Evolutionary conservation across 2,888 invertebrate species (phyloP).

Genomic region (Stenotaenia linearis): DNA sequence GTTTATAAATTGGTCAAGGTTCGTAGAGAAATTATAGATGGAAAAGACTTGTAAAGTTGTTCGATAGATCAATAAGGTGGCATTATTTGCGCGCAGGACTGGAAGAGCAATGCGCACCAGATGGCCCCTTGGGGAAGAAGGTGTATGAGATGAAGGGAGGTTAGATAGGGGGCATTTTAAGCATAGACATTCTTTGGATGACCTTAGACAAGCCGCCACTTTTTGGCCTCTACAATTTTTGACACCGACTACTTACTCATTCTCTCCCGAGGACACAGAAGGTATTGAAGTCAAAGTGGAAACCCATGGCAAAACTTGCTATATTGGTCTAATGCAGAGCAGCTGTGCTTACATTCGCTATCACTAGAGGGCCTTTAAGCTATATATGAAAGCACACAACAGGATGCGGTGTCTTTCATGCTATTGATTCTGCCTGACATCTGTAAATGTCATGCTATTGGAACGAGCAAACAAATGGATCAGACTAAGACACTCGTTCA

Average conservation of each 20-base stretch:
- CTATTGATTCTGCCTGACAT: slow-evolving; percentile 35
- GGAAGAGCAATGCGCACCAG: slow-evolving; percentile 33
- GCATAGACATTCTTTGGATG: slow-evolving; percentile 5
- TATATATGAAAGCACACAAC: slow-evolving; percentile 26
- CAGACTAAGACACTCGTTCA: neutral
- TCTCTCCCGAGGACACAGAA: slow-evolving; percentile 29
- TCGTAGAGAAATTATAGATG: neutral
- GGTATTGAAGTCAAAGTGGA: slow-evolving; percentile 27
- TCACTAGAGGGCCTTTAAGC: slow-evolving; percentile 26
- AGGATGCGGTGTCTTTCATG: slow-evolving; percentile 32
- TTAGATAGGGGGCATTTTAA: neutral
- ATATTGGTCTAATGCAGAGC: slow-evolving; percentile 31
- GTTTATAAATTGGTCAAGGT: no score
- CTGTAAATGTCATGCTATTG: slow-evolving; percentile 35
- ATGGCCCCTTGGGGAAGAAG: slow-evolving; percentile 29
- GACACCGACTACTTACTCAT: slow-evolving; percentile 24
- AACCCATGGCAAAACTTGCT: neutral
- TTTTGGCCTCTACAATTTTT: slow-evolving; percentile 21
- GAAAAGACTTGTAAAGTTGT: neutral
- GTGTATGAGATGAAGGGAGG: neutral
- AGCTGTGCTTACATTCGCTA: slow-evolving; percentile 21
- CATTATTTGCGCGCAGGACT: slow-evolving; percentile 32
- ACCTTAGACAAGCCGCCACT: slow-evolving; percentile 26
- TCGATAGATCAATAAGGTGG: slow-evolving; percentile 33
- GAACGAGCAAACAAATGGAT: slow-evolving; percentile 10